Percentiles rank a stretch among this genome's conserved stretches.
Conservation (phyloP, 2,113 vertebrate genomes). For the Sitta europaea region DNA sequence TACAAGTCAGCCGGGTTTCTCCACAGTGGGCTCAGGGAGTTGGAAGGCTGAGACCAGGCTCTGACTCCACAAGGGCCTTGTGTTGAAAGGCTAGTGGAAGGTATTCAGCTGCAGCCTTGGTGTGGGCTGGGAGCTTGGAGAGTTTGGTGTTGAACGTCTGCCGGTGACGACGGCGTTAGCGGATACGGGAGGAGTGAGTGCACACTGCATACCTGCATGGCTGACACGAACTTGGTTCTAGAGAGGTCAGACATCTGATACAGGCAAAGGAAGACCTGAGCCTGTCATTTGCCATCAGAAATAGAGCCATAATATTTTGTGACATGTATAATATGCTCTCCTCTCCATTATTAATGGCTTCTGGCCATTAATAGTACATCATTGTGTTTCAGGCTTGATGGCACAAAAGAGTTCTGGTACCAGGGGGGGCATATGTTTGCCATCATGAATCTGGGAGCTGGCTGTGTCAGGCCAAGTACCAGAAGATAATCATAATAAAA, state of each 20-base stretch:
- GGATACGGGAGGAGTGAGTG: background rate
- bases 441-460: conserved; percentile 1
- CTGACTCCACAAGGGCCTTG: background rate
- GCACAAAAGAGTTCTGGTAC: background rate
- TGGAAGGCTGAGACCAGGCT: background rate
- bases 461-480: background rate
- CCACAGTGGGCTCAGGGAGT: background rate
- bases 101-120: background rate
- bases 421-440: background rate
- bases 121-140: background rate
- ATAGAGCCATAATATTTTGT: background rate
- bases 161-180: background rate
- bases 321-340: background rate
- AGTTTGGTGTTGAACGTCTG: background rate
- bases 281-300: background rate
- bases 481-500: background rate
- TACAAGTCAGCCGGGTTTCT: background rate
- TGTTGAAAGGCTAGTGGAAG: background rate
- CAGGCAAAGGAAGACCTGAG: background rate
- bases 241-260: background rate
- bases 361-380: background rate
- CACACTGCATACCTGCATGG: background rate
- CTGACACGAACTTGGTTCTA: background rate
- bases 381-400: background rate
- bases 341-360: background rate